Evolutionary conservation across 2,113 vertebrate species (phyloP).

Genomic region (Noctilio leporinus): DNA sequence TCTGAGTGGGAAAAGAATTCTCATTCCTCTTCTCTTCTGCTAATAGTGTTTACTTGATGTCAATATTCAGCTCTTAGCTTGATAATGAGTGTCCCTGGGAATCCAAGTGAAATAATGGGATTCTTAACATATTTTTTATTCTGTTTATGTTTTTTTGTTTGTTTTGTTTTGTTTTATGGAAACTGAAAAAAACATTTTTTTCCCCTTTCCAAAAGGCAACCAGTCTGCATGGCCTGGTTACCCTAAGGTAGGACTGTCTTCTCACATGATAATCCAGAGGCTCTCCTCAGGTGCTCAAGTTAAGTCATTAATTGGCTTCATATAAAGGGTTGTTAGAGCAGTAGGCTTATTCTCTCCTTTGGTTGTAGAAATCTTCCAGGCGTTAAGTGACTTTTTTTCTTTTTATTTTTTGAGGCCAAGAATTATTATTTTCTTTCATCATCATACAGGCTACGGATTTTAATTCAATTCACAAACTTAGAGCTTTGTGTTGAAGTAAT

Average conservation of each 20-base stretch:
- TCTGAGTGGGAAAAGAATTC: neutral
- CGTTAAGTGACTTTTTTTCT: neutral
- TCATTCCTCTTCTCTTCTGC: slow-evolving; percentile 8
- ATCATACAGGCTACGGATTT: neutral
- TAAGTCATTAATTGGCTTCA: neutral
- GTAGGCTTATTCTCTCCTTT: neutral
- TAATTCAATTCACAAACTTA: neutral
- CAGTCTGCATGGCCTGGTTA: neutral
- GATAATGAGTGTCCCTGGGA: neutral
- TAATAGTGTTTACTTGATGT: slow-evolving; percentile 9
- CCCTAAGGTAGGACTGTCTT: neutral
- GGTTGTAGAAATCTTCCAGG: neutral
- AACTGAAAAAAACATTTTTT: neutral
- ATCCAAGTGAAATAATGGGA: neutral
- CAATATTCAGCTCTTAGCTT: neutral
- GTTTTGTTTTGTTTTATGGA: neutral
- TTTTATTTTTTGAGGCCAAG: neutral
- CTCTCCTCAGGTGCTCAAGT: neutral
- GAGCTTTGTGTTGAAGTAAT: neutral
- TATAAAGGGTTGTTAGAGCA: neutral
- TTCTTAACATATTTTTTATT: neutral
- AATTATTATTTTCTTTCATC: neutral
- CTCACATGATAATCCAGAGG: neutral
- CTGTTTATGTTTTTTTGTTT: neutral
- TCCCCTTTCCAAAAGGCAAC: neutral